Evolutionary conservation across 2,888 invertebrate species (phyloP).

Genomic region (Lasioglossum oenotherae): DNA sequence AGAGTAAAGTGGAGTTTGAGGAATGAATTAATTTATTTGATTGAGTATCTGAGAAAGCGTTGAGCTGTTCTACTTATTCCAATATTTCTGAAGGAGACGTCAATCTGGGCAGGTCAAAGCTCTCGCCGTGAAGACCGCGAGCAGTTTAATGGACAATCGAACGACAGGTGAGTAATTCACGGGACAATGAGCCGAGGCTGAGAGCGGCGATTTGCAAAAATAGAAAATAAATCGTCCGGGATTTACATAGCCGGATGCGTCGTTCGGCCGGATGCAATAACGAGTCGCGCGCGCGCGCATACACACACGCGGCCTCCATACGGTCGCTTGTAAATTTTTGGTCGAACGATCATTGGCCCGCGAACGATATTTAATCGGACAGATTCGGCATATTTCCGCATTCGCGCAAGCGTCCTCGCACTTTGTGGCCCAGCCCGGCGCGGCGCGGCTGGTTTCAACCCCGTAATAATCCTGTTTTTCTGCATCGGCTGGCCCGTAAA

Average conservation of each 20-base stretch:
- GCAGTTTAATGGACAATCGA: slow-evolving; percentile 45
- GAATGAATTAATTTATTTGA: too few species aligned
- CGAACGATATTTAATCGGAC: slow-evolving; percentile 61
- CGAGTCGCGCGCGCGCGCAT: slow-evolving; percentile 4
- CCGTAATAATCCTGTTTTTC: slow-evolving; percentile 53
- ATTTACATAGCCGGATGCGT: slow-evolving; percentile 43
- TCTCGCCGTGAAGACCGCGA: neutral
- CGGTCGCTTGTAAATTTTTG: slow-evolving; percentile 61
- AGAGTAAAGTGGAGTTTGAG: too few species aligned
- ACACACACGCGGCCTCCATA: slow-evolving; percentile 13
- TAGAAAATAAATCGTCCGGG: slow-evolving; percentile 58
- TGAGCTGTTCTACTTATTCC: too few species aligned
- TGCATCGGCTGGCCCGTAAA: slow-evolving; percentile 29
- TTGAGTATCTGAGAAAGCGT: too few species aligned
- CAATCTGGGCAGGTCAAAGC: too few species aligned
- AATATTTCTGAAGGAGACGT: too few species aligned
- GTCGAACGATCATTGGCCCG: slow-evolving; percentile 49
- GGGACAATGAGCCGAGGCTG: slow-evolving; percentile 43
- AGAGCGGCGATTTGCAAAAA: slow-evolving; percentile 44
- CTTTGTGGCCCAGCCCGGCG: neutral
- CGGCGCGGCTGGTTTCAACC: neutral
- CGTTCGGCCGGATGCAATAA: slow-evolving; percentile 41
- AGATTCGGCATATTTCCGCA: slow-evolving; percentile 52
- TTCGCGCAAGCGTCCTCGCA: neutral
- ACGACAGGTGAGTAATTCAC: slow-evolving; percentile 55